Evolutionary conservation across 1,140 invertebrate species (phyloP).

Genomic region (Pseudoatta argentina): DNA sequence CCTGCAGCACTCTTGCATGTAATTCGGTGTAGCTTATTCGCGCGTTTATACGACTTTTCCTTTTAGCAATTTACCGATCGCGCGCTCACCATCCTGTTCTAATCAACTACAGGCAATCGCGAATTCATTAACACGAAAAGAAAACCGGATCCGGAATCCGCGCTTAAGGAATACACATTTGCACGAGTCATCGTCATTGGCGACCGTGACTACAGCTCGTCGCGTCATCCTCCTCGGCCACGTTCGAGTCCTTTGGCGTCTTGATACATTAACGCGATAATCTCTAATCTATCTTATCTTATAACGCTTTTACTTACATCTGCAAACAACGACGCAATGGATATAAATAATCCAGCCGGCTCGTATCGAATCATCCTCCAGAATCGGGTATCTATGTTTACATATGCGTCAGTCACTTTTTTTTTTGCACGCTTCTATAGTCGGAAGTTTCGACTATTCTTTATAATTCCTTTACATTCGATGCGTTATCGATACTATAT

Average conservation of each 20-base stretch:
- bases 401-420: not conserved
- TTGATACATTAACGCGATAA: constrained; percentile 76
- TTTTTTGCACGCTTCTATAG: not conserved
- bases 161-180: constrained; percentile 65
- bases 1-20: not conserved
- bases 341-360: constrained; percentile 68
- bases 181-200: constrained; percentile 73
- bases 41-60: constrained; percentile 12
- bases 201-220: not conserved
- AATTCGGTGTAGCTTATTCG: not conserved
- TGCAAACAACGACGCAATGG: constrained; percentile 57
- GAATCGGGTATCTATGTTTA: constrained; percentile 19
- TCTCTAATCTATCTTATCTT: constrained; percentile 70
- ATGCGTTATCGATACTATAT: not conserved
- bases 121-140: constrained; percentile 70
- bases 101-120: constrained; percentile 53
- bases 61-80: constrained; percentile 66
- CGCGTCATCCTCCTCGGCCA: constrained; percentile 54
- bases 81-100: constrained; percentile 15
- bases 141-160: constrained; percentile 79
- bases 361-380: constrained; percentile 61
- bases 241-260: constrained; percentile 46
- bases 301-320: constrained; percentile 65
- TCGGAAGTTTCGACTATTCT: constrained; percentile 3
- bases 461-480: constrained; percentile 11